Evolutionary conservation across 2,888 invertebrate genomes (phyloP), one percentile per base, ranked within the genome.

Genomic region (Pterostichus niger): DNA sequence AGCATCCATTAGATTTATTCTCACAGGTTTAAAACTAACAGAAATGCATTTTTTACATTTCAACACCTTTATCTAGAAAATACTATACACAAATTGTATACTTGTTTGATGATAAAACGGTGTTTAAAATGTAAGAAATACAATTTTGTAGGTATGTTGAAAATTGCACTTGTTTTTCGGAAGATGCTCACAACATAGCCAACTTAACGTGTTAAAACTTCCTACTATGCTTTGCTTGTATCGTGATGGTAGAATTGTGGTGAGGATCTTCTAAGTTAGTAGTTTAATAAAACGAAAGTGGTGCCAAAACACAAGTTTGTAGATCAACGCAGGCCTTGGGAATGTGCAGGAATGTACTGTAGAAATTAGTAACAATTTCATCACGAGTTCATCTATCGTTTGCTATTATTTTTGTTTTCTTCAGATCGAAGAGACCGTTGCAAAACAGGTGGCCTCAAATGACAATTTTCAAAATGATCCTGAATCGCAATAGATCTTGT

Each of bases 311-410:
- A 78, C 59, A 59, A 78, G 52, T 79, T 76, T 49, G 79, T 79
- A 78, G 78, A 78, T 46, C 68, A 68, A 79, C 59, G 40, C 49
- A 35, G 44, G 73, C 79, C 59, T 78, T 79, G 64, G 64, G 79
- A 64, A 79, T 79, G 78, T 78, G 56, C 59, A 56, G 77, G 76
- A 77, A 77, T 77, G 77, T 77, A 77, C 10, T 77, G 77, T 77
- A 77, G 77, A 77, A 35, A 33, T 54, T 77, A 77, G 77, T 77
- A 33, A n/a, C 52, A 52, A 52, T 11, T 33, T 75, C 75, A 75
- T 52, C 52, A 75, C 75, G 52, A 75, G 54, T 75, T 75, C 44
- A 71, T 71, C 10, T 44, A 71, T 11, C 10, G 13, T 33, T 17
- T 71, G 44, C 44, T 40, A 44, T 71, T 40, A 44, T 71, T 71